Evolutionary conservation across 2,113 vertebrate species (phyloP).

Genomic region (Muscicapa adusta): DNA sequence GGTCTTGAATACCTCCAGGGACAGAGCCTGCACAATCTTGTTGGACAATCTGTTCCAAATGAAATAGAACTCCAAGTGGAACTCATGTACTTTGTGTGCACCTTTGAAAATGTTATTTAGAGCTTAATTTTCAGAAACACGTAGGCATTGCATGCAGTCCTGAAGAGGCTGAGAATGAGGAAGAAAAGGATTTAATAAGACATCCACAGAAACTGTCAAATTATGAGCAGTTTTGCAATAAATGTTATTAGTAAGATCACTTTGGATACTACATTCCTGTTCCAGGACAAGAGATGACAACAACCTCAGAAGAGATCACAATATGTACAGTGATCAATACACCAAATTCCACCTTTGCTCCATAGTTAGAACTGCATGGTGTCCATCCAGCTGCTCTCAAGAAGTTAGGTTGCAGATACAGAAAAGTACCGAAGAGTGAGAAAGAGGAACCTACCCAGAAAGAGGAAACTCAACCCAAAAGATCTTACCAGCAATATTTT

Average conservation of each 20-base stretch:
- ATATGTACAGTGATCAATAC: not conserved
- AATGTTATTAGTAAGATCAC: not conserved
- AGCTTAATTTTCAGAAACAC: not conserved
- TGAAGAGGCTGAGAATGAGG: not conserved
- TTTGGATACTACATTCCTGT: not conserved
- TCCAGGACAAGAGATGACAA: not conserved
- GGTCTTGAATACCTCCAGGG: not conserved
- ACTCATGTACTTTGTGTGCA: not conserved
- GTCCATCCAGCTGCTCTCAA: not conserved
- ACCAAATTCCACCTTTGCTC: not conserved
- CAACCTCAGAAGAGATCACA: not conserved
- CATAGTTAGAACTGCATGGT: not conserved
- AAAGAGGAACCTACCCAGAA: not conserved
- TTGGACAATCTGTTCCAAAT: not conserved
- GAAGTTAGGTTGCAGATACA: not conserved
- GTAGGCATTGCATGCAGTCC: not conserved
- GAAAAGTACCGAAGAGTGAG: not conserved
- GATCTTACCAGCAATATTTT: not conserved
- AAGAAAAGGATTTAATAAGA: not conserved
- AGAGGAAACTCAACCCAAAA: not conserved
- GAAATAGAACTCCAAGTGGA: not conserved
- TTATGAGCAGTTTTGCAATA: not conserved
- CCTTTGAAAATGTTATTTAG: not conserved
- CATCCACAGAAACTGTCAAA: not conserved
- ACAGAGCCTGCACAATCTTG: rapidly evolving